Conservation (phyloP, 1,140 invertebrate genomes). For the Zaprionus kolodkinae region DNA sequence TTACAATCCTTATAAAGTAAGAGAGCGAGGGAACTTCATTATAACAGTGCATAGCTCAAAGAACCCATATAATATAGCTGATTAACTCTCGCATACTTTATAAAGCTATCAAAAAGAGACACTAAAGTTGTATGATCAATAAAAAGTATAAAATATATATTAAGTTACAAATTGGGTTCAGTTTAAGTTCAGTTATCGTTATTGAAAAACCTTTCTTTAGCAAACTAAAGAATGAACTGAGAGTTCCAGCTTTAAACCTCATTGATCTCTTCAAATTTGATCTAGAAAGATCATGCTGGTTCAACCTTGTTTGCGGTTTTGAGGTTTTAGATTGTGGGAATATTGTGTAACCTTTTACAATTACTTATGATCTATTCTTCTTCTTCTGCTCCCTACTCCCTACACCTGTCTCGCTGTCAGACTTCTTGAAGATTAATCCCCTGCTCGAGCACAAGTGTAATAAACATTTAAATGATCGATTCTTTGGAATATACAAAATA, state of each 20-base stretch:
- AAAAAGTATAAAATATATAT: not conserved
- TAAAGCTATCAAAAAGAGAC: not conserved
- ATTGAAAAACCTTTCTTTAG: not conserved
- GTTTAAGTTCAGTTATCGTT: not conserved
- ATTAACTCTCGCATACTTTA: not conserved
- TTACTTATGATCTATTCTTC: not conserved
- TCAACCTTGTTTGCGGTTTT: not conserved
- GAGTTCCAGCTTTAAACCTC: not conserved
- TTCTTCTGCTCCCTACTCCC: not conserved
- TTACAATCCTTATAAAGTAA: not conserved
- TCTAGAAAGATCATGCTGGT: not conserved
- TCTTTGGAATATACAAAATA: slow-evolving; percentile 13
- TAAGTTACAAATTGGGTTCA: not conserved
- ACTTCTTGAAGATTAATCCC: not conserved
- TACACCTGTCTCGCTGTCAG: slow-evolving; percentile 1
- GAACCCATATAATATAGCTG: not conserved
- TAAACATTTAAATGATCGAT: slow-evolving; percentile 16
- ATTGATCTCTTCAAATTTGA: not conserved
- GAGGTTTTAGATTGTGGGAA: not conserved
- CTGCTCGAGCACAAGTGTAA: not conserved
- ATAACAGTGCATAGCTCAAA: not conserved
- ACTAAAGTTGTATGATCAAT: not conserved
- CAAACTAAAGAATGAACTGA: no score
- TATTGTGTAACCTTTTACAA: slow-evolving; percentile 7
- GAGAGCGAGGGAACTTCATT: not conserved